Evolutionary conservation across 2,888 invertebrate genomes (phyloP).

Genomic region (Cryptops parisi): DNA sequence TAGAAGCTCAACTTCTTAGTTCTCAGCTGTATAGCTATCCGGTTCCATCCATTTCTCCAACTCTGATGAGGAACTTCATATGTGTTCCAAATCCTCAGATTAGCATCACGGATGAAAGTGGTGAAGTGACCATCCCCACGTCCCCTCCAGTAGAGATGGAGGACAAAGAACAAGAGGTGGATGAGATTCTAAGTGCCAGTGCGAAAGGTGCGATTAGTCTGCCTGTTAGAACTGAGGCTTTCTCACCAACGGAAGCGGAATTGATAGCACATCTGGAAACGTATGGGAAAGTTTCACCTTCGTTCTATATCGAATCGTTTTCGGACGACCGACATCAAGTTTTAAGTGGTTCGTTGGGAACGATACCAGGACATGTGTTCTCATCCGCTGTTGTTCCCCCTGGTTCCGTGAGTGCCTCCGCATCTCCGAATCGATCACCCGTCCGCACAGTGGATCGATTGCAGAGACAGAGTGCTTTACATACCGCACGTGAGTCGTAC

Average conservation of each 20-base stretch:
- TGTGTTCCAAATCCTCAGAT: slow-evolving; percentile 54
- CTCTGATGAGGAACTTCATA: background rate
- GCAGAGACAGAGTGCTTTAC: slow-evolving; percentile 1
- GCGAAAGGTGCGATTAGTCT: background rate
- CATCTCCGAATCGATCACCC: slow-evolving; percentile 4
- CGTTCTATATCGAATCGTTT: background rate
- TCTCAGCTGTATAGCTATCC: slow-evolving; percentile 1
- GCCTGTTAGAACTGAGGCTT: background rate
- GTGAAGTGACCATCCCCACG: slow-evolving; percentile 34
- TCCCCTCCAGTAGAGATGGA: slow-evolving; percentile 15
- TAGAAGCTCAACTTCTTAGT: background rate
- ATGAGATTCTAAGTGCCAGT: background rate
- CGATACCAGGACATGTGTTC: slow-evolving; percentile 2
- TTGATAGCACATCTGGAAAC: background rate
- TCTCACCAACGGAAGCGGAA: slow-evolving; percentile 3
- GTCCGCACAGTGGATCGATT: background rate
- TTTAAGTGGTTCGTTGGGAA: slow-evolving; percentile 2
- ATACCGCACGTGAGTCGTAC: slow-evolving; percentile 19
- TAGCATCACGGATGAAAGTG: slow-evolving; percentile 78
- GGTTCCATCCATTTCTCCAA: background rate
- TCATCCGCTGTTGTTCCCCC: background rate
- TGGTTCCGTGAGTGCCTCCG: slow-evolving; percentile 9
- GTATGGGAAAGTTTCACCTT: background rate
- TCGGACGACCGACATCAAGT: background rate
- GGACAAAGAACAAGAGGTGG: background rate